phyloP scores from a whole-genome alignment of 1,140 invertebrate genomes.

The Bilobella aurantiaca region DNA sequence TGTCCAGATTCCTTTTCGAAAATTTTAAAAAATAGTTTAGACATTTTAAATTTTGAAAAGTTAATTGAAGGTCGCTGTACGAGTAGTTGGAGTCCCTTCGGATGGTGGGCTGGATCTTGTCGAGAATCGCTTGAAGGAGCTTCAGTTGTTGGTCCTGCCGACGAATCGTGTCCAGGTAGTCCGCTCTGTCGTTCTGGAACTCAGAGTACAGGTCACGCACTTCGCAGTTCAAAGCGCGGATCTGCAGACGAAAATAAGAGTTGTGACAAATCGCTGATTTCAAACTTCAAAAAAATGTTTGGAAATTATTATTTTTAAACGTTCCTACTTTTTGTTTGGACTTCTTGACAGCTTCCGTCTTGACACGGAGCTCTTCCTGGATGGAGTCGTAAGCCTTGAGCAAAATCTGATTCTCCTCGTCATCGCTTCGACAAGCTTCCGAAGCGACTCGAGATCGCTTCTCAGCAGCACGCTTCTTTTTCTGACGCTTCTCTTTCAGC shows the following conservation, averaged over 20 bases:
- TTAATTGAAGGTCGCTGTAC: conserved; percentile 37
- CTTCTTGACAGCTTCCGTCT: conserved; percentile 58
- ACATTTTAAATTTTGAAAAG: not conserved
- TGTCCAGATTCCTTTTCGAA: conserved; percentile 51
- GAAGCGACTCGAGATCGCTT: conserved; percentile 49
- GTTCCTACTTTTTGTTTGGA: conserved; percentile 53
- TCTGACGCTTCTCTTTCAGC: conserved; percentile 55
- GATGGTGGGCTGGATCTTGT: conserved; percentile 59
- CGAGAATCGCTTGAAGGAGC: conserved; percentile 57
- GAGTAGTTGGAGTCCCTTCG: conserved; percentile 64
- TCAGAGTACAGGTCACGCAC: conserved; percentile 68
- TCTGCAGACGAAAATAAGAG: conserved; percentile 38
- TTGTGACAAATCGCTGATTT: conserved; percentile 8
- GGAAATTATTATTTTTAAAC: too few relatives aligned
- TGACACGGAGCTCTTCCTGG: conserved; percentile 61
- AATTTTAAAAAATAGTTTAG: conserved; percentile 7
- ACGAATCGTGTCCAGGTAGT: conserved; percentile 74
- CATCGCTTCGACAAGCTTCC: conserved; percentile 51
- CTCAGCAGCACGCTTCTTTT: conserved; percentile 59
- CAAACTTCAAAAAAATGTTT: not conserved
- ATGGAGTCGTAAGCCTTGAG: conserved; percentile 62
- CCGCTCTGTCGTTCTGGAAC: conserved; percentile 70
- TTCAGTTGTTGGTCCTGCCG: conserved; percentile 62
- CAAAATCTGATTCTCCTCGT: conserved; percentile 57
- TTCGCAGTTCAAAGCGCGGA: conserved; percentile 57